Evolutionary conservation across 2,113 vertebrate genomes (phyloP).

Genomic region (Ciconia boyciana): DNA sequence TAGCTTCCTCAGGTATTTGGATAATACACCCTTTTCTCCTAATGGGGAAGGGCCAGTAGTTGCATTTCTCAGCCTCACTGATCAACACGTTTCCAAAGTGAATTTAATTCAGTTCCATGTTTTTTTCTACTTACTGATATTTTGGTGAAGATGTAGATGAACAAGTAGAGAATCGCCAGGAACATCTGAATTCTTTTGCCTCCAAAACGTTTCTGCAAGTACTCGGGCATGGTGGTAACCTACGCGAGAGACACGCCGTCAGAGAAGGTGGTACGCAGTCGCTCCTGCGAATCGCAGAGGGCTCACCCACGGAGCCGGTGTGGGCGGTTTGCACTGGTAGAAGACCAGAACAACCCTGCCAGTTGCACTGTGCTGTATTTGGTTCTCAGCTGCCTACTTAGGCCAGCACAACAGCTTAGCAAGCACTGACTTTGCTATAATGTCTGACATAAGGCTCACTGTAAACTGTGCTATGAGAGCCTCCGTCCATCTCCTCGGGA

Average conservation of each 20-base stretch:
- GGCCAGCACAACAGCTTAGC: neutral
- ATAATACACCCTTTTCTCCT: neutral
- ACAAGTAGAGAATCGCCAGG: slow-evolving; percentile 87
- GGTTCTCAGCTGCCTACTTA: neutral
- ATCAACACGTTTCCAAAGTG: neutral
- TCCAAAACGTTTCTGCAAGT: slow-evolving; percentile 85
- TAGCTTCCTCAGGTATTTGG: fast-evolving
- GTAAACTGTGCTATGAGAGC: fast-evolving
- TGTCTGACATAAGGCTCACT: neutral
- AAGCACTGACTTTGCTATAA: neutral
- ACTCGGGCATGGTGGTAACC: slow-evolving; percentile 98
- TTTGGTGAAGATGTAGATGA: slow-evolving; percentile 99
- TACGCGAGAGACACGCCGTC: neutral
- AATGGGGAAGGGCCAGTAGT: neutral
- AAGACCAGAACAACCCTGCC: neutral
- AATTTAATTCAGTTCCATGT: neutral
- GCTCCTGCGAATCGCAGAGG: neutral
- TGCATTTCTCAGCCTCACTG: neutral
- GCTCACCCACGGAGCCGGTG: fast-evolving
- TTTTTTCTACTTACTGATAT: slow-evolving; percentile 85
- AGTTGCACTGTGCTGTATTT: neutral
- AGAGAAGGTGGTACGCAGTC: fast-evolving
- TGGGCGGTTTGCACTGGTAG: neutral
- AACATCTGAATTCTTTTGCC: slow-evolving; percentile 90
- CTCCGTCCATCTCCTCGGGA: fast-evolving